These are phyloP conservation scores for Heterodera filipjevi DNA, from an alignment of 2,888 invertebrate species.

Conservation along the genomic window DNA sequence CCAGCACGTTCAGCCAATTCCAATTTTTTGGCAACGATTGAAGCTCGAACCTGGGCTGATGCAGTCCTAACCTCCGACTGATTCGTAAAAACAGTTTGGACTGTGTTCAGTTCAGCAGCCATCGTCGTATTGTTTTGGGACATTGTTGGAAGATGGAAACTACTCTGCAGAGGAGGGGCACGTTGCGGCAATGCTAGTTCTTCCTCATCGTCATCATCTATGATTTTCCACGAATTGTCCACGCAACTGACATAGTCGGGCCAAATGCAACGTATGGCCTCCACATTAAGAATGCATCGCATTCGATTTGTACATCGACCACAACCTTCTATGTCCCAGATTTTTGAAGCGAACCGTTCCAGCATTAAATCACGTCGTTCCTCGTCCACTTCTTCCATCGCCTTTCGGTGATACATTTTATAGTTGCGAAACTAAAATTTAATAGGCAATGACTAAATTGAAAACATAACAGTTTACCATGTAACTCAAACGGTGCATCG, in stretches of 20 bases:
- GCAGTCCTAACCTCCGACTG: background rate
- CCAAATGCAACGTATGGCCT: slow-evolving; percentile 40
- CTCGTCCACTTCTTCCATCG: slow-evolving; percentile 35
- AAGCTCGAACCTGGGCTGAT: slow-evolving; percentile 3
- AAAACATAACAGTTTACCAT: slow-evolving; percentile 34
- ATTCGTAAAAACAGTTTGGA: background rate
- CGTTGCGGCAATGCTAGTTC: background rate
- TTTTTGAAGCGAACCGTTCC: slow-evolving; percentile 30
- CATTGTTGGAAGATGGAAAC: background rate
- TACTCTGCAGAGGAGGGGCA: background rate
- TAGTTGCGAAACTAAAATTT: slow-evolving; percentile 41
- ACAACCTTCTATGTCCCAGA: slow-evolving; percentile 41
- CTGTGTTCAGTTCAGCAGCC: background rate
- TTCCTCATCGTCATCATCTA: slow-evolving; percentile 23
- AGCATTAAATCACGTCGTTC: slow-evolving; percentile 35
- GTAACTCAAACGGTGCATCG: slow-evolving; percentile 43
- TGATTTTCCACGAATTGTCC: slow-evolving; percentile 46
- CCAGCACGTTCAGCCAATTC: slow-evolving; percentile 17
- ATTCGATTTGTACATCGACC: slow-evolving; percentile 40
- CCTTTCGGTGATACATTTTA: slow-evolving; percentile 39
- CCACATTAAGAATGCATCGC: slow-evolving; percentile 43
- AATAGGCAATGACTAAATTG: background rate
- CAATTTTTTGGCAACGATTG: slow-evolving; percentile 12
- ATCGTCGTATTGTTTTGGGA: background rate
- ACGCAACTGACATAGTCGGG: slow-evolving; percentile 42